Percentiles rank a stretch among this genome's conserved stretches.
Evolutionary conservation across 2,113 vertebrate genomes (phyloP).

Genomic region (Ascaphus truei): DNA sequence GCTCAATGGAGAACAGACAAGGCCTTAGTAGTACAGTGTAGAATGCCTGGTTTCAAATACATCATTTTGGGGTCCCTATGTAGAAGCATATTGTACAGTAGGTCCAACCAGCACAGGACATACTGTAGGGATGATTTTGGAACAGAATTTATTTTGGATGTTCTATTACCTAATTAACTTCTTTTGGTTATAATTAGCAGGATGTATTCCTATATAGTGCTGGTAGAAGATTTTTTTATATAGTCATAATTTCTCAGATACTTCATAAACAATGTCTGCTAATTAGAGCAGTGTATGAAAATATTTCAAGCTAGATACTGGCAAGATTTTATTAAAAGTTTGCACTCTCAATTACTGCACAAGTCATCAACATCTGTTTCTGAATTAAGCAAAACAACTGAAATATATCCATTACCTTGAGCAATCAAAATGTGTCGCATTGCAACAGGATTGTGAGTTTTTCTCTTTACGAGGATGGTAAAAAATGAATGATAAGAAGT

Average conservation of each 20-base stretch:
- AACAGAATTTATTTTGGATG: neutral
- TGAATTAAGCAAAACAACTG: neutral
- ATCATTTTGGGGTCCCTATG: too few species aligned
- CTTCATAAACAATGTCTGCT: constrained; percentile 6
- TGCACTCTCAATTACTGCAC: neutral
- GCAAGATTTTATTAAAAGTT: neutral
- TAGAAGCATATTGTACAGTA: too few species aligned
- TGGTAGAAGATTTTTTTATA: neutral
- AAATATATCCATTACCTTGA: neutral
- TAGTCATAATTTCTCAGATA: neutral
- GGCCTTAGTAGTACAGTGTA: too few species aligned
- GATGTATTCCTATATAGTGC: neutral
- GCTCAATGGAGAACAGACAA: too few species aligned
- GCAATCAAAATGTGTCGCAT: neutral
- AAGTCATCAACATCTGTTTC: neutral
- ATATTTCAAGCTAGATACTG: neutral
- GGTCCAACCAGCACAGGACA: too few species aligned
- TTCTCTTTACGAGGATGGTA: too few species aligned
- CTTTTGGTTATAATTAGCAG: neutral
- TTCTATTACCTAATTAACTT: too few species aligned
- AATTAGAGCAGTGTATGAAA: neutral
- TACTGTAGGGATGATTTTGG: too few species aligned
- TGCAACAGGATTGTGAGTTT: neutral
- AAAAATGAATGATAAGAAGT: too few species aligned
- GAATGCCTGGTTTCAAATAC: too few species aligned